Percentiles rank a stretch among this genome's conserved stretches.
Evolutionary conservation across 2,113 vertebrate genomes (phyloP).

Genomic region (Pseudorectes ferrugineus): DNA sequence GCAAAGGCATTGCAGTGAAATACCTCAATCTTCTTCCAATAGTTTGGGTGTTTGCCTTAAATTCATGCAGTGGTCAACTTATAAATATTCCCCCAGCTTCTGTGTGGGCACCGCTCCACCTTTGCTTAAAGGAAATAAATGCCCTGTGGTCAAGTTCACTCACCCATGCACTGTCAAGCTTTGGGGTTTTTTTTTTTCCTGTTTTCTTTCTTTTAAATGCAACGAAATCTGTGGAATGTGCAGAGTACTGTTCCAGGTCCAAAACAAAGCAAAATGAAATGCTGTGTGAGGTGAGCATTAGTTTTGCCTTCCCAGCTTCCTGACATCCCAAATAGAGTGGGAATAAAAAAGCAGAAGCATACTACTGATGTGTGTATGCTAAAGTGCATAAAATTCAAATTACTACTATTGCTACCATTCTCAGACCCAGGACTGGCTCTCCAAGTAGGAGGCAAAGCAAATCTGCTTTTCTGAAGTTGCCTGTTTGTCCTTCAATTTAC

Average conservation of each 20-base stretch:
- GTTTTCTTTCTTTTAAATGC: not conserved
- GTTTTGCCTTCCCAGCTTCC: not conserved
- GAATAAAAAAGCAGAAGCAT: not conserved
- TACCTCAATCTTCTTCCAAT: not conserved
- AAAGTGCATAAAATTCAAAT: not conserved
- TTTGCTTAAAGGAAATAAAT: not conserved
- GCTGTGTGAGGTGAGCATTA: not conserved
- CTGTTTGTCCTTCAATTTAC: not conserved
- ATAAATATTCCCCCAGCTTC: not conserved
- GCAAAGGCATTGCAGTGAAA: not conserved
- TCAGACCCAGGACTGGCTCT: not conserved
- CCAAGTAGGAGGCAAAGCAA: not conserved
- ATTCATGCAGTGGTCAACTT: not conserved
- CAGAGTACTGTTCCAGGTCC: not conserved
- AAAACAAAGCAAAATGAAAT: not conserved
- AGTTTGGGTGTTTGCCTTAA: not conserved
- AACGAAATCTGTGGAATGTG: not conserved
- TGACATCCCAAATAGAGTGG: not conserved
- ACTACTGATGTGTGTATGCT: not conserved
- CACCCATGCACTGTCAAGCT: not conserved
- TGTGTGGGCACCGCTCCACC: accelerated
- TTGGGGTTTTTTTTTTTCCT: accelerated
- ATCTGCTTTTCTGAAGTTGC: not conserved
- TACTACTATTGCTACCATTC: not conserved
- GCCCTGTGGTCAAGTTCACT: not conserved